Evolutionary conservation across 2,113 vertebrate species (phyloP), one percentile per base, ranked within the genome.

Genomic region (Channa argus): DNA sequence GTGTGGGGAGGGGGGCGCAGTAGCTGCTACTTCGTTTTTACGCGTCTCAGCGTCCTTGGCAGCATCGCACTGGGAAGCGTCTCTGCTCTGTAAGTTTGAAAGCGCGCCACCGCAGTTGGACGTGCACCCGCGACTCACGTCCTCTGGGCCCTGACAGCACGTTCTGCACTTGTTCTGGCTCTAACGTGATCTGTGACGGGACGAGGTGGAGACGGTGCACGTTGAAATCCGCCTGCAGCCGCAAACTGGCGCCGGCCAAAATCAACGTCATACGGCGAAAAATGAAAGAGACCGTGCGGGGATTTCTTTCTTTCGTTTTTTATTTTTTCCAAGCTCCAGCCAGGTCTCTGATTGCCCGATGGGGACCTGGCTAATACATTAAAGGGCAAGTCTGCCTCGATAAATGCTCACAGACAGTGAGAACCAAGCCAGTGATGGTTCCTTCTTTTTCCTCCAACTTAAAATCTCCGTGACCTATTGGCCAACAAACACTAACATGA

Each of bases 91-190:
- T 58, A 7, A 56, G 6, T 24, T 24, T 24, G 24, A 24, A 65
- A 53, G n/a, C 46, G 24, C 9, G 15, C 50, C 24, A 15, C 74
- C 43, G 11, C 55, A 14, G 13, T 49, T 8, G 24, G 1, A 34
- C 41, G 44, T 47, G 50, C 33, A 45, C 33, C 34, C 56, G 24
- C 56, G 64, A 47, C 41, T 55, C 44, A 69, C 56, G 43, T 37
- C 5, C 64, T 11, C 43, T 37, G 74, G 36, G 33, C 47, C 47
- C 34, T 33, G 45, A 66, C 33, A 55, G 10, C 64, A 47, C 55
- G 37, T n/a, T 38, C 13, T 71, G 11, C 43, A 41, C 53, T 14
- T 33, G 38, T 52, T 39, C 3, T 38, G 15, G 10, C 65, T 44
- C 14, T 53, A 9, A 14, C n/a, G 11, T 4, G 10, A 56, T 45